Base-by-base conservation (phyloP, 2,888 invertebrate species). In the Selenia dentaria region DNA sequence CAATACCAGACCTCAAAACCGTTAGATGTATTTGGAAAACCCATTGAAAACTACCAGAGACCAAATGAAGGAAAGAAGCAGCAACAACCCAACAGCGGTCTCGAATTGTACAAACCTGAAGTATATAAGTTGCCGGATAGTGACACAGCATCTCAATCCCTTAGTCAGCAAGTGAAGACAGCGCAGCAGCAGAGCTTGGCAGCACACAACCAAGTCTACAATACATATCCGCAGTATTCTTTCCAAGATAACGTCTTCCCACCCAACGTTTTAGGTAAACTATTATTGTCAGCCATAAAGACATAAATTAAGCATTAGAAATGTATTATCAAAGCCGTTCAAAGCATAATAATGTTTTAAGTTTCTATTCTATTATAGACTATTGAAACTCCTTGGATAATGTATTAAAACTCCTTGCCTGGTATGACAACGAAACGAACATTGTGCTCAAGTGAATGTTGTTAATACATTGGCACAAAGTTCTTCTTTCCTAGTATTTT, bases 251-350 rank as follows among this genome's bases (percentile, higher is more conserved):
- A 78, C 20, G 72, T 77, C 3, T 70, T 86, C 34, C 86, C 86
- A 51, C 74, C 84, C 35, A 86, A 72, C 58, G 75, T 90, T 57
- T 74, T 91, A 79, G 91, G 91, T 81, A 74, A 74, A n/a, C n/a
- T n/a, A n/a, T n/a, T n/a, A n/a, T n/a, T n/a, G n/a, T n/a, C n/a
- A n/a, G n/a, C n/a, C n/a, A n/a, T n/a, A n/a, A n/a, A n/a, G n/a
- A n/a, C n/a, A n/a, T n/a, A n/a, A n/a, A n/a, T n/a, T n/a, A n/a
- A n/a, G n/a, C n/a, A n/a, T n/a, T n/a, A n/a, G n/a, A n/a, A n/a
- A n/a, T n/a, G n/a, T n/a, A n/a, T n/a, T n/a, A n/a, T n/a, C n/a
- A n/a, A n/a, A n/a, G n/a, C n/a, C n/a, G n/a, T n/a, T n/a, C n/a
- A n/a, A n/a, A n/a, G n/a, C n/a, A n/a, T n/a, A n/a, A n/a, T n/a